Conservation (phyloP, 2,888 invertebrate species). For the Pristionchus japonicus region DNA sequence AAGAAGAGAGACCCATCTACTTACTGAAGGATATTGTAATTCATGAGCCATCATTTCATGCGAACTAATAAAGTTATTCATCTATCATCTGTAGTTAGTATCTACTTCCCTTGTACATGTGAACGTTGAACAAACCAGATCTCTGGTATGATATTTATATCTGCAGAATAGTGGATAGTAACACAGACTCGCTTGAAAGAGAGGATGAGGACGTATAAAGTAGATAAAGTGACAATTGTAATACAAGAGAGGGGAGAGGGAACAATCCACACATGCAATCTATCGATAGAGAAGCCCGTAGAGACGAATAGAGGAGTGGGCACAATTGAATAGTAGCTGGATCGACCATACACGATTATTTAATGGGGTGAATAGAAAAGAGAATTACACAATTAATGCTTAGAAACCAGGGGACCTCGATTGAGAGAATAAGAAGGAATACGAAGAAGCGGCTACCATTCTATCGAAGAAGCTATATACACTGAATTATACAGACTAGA, state of each 20-base stretch:
- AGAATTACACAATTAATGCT: neutral
- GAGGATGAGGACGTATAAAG: neutral
- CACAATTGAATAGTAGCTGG: neutral
- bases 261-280: neutral
- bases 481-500: conserved; percentile 5
- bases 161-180: neutral
- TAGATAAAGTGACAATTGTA: neutral
- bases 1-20: neutral
- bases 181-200: neutral
- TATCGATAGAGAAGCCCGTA: neutral
- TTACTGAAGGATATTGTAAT: neutral
- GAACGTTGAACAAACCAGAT: neutral
- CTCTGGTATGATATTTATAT: neutral
- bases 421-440: neutral
- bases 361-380: neutral
- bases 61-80: neutral
- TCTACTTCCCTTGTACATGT: neutral
- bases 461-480: conserved; percentile 4
- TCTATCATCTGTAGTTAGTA: neutral
- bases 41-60: neutral
- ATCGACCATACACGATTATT: neutral
- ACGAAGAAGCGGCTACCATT: neutral
- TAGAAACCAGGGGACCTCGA: neutral
- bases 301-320: neutral
- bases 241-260: neutral